phyloP scores from a whole-genome alignment of 2,797 vertebrate genomes.

The Bucorvus abyssinicus region DNA sequence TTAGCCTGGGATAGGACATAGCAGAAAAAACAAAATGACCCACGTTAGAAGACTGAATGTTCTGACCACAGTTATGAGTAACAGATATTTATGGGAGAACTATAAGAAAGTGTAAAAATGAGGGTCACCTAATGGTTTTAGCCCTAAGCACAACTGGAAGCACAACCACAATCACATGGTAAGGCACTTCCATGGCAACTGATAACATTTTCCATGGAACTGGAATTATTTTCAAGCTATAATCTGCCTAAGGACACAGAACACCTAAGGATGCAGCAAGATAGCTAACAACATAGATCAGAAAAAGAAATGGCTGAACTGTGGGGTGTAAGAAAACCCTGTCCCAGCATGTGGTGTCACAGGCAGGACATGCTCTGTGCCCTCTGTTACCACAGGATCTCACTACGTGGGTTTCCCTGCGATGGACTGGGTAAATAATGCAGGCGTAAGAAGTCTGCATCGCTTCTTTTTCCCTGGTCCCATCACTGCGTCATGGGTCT shows the following conservation, averaged over 20 bases:
- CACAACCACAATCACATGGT: background rate
- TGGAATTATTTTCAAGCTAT: background rate
- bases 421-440: background rate
- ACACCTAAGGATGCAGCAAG: background rate
- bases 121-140: background rate
- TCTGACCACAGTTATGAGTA: background rate
- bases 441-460: background rate
- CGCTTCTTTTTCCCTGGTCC: background rate
- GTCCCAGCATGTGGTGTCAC: background rate
- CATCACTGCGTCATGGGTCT: too few relatives aligned
- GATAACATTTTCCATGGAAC: background rate
- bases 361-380: background rate
- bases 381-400: background rate
- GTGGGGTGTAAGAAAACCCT: background rate
- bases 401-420: background rate
- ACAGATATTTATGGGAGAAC: background rate
- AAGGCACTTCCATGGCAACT: background rate
- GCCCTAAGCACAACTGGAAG: background rate
- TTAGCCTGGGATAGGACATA: background rate
- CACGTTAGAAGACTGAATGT: background rate
- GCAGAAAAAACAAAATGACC: background rate
- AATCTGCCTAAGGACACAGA: background rate
- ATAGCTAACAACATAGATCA: background rate
- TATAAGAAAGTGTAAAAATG: background rate
- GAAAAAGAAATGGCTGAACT: background rate